phyloP scores from a whole-genome alignment of 2,888 invertebrate species.

The Caenorhabditis doughertyi region DNA sequence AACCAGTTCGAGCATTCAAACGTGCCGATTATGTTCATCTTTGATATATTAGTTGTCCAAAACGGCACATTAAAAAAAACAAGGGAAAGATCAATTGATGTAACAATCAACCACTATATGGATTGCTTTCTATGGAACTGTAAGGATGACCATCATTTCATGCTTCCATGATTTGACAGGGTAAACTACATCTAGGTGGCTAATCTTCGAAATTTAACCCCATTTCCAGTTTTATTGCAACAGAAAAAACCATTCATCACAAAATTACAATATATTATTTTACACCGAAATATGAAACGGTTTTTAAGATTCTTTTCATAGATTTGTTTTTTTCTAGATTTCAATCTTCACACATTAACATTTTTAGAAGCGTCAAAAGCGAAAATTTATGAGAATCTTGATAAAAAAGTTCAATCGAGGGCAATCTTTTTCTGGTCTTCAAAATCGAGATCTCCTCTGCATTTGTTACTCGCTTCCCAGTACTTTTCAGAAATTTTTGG shows the following conservation, averaged over 20 bases:
- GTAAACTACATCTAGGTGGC: not conserved
- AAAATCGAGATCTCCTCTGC: conserved; percentile 45
- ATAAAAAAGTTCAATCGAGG: conserved; percentile 25
- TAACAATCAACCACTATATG: too few relatives aligned
- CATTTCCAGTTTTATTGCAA: conserved; percentile 9
- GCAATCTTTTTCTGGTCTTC: conserved; percentile 32
- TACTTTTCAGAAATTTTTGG: conserved; percentile 53
- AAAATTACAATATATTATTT: conserved; percentile 21
- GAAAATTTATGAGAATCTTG: conserved; percentile 28
- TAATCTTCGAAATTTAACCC: not conserved
- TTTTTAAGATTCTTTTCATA: conserved; percentile 16
- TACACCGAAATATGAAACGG: conserved; percentile 14
- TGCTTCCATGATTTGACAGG: too few relatives aligned
- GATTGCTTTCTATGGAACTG: too few relatives aligned
- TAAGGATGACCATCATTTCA: too few relatives aligned
- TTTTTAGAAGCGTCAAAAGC: not conserved
- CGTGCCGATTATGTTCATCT: too few relatives aligned
- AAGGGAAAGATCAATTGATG: too few relatives aligned
- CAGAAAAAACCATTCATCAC: not conserved
- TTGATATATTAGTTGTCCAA: too few relatives aligned
- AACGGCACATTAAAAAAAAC: too few relatives aligned
- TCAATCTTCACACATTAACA: conserved; percentile 16
- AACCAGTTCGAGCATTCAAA: too few relatives aligned
- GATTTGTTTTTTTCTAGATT: conserved; percentile 21
- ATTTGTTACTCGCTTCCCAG: conserved; percentile 48